Evolutionary conservation across 2,888 invertebrate genomes (phyloP), one percentile per base, ranked within the genome.

Genomic region (Hydropsyche betteni): DNA sequence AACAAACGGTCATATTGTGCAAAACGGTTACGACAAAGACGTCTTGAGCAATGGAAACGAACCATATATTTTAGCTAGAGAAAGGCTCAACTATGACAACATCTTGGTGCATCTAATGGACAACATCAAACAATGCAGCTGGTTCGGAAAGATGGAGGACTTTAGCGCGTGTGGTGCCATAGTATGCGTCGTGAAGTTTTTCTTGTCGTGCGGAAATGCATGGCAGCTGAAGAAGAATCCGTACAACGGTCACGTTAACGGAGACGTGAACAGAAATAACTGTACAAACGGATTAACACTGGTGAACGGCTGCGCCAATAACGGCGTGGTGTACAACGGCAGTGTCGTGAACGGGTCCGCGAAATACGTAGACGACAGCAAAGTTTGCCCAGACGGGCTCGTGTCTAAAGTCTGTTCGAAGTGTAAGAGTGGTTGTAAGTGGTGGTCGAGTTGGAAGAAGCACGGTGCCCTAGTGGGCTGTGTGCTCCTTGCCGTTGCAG

Each of bases 401-500:
- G 34, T 14, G 12, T 75, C 64, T 74, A 78, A 73, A 75, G 75
- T 6, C 52, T 72, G 72, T 36, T 64, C 73, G 69, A 74, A 75
- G 79, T n/a, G 78, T 76, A 58, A 53, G 68, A 70, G 53, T 75
- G 76, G 76, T 75, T 52, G 78, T 14, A 74, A 69, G 69, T 77
- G 72, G 86, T 44, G 44, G 44, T 44, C 44, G 10, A 88, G 86
- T 83, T 85, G 80, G 81, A 85, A 82, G 86, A 85, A 83, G 87
- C 87, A 87, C 73, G 81, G 89, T 80, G 92, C 90, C 80, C 86
- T 94, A 81, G 86, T 88, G 74, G 85, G 89, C 79, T 89, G 90
- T 79, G 84, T 91, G 80, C 80, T 91, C 83, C 85, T 93, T 79
- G 92, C 95, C 52, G 87, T 92, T 64, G 92, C 93, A 68, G 95